These are phyloP conservation scores for Drosophila demipolita DNA, from an alignment of 2,888 invertebrate species.

Conservation along the genomic window DNA sequence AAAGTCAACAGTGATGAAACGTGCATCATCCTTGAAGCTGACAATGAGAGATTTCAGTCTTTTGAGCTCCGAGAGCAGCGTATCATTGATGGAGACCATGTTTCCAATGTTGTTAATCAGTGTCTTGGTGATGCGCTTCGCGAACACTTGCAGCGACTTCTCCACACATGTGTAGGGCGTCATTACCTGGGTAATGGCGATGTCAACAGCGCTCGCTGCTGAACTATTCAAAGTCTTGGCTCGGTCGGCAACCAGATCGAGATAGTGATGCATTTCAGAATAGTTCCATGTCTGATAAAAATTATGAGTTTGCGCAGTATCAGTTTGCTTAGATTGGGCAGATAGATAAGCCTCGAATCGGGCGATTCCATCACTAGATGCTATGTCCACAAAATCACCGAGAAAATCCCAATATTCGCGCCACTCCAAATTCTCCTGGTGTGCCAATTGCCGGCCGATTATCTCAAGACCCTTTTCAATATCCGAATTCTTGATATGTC, in stretches of 20 bases:
- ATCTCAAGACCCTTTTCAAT: slow-evolving; percentile 95
- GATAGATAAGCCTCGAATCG: slow-evolving; percentile 91
- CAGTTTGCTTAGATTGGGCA: slow-evolving; percentile 41
- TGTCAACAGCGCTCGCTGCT: slow-evolving; percentile 5
- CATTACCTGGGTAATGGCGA: slow-evolving; percentile 66
- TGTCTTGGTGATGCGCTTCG: slow-evolving; percentile 89
- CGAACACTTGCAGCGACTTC: slow-evolving; percentile 88
- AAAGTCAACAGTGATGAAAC: slow-evolving; percentile 89
- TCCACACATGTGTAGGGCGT: slow-evolving; percentile 87
- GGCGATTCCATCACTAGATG: slow-evolving; percentile 89
- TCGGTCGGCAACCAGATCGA: slow-evolving; percentile 48
- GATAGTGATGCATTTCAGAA: slow-evolving; percentile 51
- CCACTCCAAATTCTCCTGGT: slow-evolving; percentile 91
- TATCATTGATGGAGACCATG: slow-evolving; percentile 87
- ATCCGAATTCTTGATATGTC: slow-evolving; percentile 88
- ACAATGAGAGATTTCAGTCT: slow-evolving; percentile 89
- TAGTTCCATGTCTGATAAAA: slow-evolving; percentile 31
- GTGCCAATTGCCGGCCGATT: slow-evolving; percentile 90
- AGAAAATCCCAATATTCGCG: slow-evolving; percentile 97
- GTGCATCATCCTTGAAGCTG: slow-evolving; percentile 89
- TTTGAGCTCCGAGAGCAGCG: slow-evolving; percentile 89
- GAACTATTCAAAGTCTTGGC: slow-evolving; percentile 6
- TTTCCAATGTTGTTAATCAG: slow-evolving; percentile 87
- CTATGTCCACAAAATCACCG: slow-evolving; percentile 91
- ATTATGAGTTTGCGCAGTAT: neutral